These are phyloP conservation scores for Andrena camellia DNA, from an alignment of 2,888 invertebrate species.

Conservation along the genomic window DNA sequence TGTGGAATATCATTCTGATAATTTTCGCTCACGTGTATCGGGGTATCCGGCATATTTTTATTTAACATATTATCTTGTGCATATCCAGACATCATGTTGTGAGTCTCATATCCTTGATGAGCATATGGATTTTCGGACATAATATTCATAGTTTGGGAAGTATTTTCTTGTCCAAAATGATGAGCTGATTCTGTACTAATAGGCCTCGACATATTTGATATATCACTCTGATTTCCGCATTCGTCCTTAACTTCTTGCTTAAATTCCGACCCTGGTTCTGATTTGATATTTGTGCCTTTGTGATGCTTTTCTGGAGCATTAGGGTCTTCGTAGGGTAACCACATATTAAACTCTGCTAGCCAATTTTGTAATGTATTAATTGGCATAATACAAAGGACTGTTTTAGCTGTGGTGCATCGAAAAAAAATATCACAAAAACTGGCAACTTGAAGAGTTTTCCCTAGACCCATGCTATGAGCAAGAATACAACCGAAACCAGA, in stretches of 20 bases:
- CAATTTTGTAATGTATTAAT: constrained; percentile 99
- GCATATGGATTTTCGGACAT: constrained; percentile 73
- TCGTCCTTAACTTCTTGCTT: constrained; percentile 82
- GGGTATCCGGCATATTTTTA: constrained; percentile 71
- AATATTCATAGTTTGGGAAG: constrained; percentile 70
- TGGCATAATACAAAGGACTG: constrained; percentile 98
- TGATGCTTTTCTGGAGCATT: constrained; percentile 65
- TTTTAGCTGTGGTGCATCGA: constrained; percentile 94
- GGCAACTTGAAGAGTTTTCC: constrained; percentile 98
- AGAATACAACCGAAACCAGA: constrained; percentile 98
- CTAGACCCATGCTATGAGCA: constrained; percentile 99
- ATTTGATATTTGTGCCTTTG: constrained; percentile 66
- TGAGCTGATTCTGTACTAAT: constrained; percentile 77
- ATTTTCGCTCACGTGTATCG: constrained; percentile 68
- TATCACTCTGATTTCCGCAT: constrained; percentile 77
- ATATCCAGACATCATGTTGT: constrained; percentile 73
- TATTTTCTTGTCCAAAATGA: constrained; percentile 74
- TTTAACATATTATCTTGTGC: constrained; percentile 74
- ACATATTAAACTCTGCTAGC: constrained; percentile 98
- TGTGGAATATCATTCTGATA: constrained; percentile 76
- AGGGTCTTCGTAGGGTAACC: constrained; percentile 92
- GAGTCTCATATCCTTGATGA: constrained; percentile 77
- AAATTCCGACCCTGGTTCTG: constrained; percentile 71
- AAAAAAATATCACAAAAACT: constrained; percentile 98
- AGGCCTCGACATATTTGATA: constrained; percentile 78